Conservation (phyloP, 2,797 vertebrate species). For the Novumbra hubbsi region DNA sequence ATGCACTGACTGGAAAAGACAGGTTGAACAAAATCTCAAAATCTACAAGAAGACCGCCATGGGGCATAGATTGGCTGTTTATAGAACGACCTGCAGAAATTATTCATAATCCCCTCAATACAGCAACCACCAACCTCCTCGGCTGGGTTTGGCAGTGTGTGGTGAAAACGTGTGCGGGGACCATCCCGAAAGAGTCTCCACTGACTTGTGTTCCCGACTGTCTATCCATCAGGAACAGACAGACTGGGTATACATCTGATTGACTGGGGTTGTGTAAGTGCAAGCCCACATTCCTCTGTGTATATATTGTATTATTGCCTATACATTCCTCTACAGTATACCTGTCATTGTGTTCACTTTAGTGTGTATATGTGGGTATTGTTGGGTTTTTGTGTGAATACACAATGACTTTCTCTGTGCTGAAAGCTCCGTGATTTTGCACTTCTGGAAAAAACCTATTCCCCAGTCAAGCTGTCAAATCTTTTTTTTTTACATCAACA, state of each 20-base stretch:
- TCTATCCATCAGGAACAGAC: not conserved
- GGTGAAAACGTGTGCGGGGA: not conserved
- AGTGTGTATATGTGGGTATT: not conserved
- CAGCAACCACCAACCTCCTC: not conserved
- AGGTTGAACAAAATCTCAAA: not conserved
- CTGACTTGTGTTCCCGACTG: not conserved
- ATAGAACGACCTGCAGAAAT: slow-evolving; percentile 4
- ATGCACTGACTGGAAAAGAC: not conserved
- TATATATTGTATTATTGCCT: no score
- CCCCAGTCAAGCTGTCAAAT: slow-evolving; percentile 11
- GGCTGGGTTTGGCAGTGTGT: not conserved
- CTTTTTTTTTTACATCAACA: slow-evolving; percentile 25
- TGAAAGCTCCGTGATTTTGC: not conserved
- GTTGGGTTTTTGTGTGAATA: not conserved
- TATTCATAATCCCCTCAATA: slow-evolving; percentile 3
- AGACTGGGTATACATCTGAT: no score
- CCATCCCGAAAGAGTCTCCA: no score
- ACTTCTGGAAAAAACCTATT: not conserved
- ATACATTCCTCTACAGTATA: not conserved
- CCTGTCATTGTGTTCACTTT: not conserved
- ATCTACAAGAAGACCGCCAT: not conserved
- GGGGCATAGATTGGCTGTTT: not conserved
- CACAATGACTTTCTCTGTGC: slow-evolving; percentile 18
- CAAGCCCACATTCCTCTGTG: no score
- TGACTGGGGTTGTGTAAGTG: no score